A percentile compares a stretch with the other conserved stretches of the same genome.
Evolutionary conservation across 1,140 invertebrate genomes (phyloP).

Genomic region (Spodoptera litura): DNA sequence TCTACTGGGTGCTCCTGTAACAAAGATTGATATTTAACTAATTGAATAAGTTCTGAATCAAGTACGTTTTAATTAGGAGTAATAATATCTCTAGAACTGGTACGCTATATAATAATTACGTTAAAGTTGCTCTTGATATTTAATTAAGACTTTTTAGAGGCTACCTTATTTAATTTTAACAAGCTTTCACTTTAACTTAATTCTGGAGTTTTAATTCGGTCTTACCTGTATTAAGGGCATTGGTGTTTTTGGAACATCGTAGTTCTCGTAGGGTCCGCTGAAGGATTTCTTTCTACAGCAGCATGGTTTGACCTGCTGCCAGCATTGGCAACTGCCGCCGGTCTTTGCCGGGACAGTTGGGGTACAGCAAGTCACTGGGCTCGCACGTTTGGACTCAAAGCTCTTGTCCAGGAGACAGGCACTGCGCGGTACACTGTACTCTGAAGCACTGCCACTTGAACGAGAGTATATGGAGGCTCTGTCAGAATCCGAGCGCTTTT

Average conservation of each 20-base stretch:
- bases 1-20: conserved; percentile 85
- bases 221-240: conserved; percentile 87
- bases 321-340: conserved; percentile 71
- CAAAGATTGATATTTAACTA: conserved; percentile 33
- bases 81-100: not conserved
- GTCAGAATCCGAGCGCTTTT: conserved; percentile 84
- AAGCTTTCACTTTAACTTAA: not conserved
- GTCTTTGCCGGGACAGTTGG: conserved; percentile 78
- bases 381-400: conserved; percentile 77
- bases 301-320: conserved; percentile 74
- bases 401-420: conserved; percentile 75
- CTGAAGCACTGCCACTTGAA: conserved; percentile 85
- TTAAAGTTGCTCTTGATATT: not conserved
- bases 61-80: conserved; percentile 10
- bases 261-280: conserved; percentile 90
- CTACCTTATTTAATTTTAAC: not conserved
- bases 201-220: not conserved
- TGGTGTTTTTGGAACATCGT: conserved; percentile 90
- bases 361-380: conserved; percentile 77
- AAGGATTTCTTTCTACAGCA: conserved; percentile 79
- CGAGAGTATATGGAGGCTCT: conserved; percentile 86
- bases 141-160: conserved; percentile 1
- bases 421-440: conserved; percentile 85
- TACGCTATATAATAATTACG: not conserved
- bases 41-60: not conserved